Evolutionary conservation across 2,888 invertebrate species (phyloP).

Genomic region (Dilophus febrilis): DNA sequence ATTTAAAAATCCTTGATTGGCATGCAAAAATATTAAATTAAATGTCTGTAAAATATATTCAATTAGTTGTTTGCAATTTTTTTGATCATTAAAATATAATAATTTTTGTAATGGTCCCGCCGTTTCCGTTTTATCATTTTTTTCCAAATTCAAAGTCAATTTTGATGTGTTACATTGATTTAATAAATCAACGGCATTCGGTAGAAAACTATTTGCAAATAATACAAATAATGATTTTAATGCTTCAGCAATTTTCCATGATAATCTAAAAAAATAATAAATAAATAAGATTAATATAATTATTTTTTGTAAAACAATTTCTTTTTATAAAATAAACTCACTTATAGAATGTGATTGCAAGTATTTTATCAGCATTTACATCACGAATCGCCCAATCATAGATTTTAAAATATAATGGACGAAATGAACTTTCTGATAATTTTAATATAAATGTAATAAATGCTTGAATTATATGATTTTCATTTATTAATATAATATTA

Average conservation of each 20-base stretch:
- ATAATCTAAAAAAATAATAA: constrained; percentile 45
- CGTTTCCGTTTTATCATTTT: constrained; percentile 1
- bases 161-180: constrained; percentile 32
- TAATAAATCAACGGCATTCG: constrained; percentile 59
- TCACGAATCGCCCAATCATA: constrained; percentile 68
- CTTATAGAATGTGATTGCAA: constrained; percentile 19
- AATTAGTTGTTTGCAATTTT: constrained; percentile 43
- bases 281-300: too few species aligned
- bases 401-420: constrained; percentile 72
- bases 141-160: constrained; percentile 36
- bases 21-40: constrained; percentile 60
- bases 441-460: constrained; percentile 69
- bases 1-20: constrained; percentile 68
- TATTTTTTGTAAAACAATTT: constrained; percentile 57
- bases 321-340: too few species aligned
- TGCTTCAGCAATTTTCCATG: constrained; percentile 58
- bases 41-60: constrained; percentile 60
- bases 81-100: constrained; percentile 34
- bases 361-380: constrained; percentile 25
- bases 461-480: constrained; percentile 57
- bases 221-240: constrained; percentile 75
- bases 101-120: constrained; percentile 10
- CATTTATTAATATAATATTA: constrained; percentile 40
- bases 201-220: constrained; percentile 75
- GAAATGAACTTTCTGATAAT: constrained; percentile 74